Evolutionary conservation across 2,888 invertebrate species (phyloP).

Genomic region (Deroplatys truncata): DNA sequence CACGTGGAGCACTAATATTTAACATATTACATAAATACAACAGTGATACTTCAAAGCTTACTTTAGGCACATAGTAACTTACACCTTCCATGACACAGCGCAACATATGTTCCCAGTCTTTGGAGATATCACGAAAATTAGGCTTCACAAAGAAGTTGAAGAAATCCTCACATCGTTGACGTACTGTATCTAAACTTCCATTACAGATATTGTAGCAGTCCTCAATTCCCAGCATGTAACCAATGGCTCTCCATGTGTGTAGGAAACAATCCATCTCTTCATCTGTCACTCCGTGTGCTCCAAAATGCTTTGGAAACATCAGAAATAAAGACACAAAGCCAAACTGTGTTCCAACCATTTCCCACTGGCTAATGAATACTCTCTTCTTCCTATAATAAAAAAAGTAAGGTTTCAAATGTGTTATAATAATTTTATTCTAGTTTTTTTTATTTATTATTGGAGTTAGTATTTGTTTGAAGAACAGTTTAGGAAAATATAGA

Average conservation of each 20-base stretch:
- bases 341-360: conserved; percentile 52
- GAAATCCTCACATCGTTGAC: conserved; percentile 37
- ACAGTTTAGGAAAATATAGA: too few species aligned
- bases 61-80: conserved; percentile 37
- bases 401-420: neutral
- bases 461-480: too few species aligned
- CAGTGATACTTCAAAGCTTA: conserved; percentile 36
- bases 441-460: too few species aligned
- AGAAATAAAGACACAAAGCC: conserved; percentile 49
- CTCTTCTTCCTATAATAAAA: neutral
- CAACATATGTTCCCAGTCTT: conserved; percentile 46
- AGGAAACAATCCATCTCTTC: conserved; percentile 50
- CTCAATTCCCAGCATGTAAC: conserved; percentile 48
- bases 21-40: conserved; percentile 4
- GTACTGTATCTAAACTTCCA: conserved; percentile 37
- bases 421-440: too few species aligned
- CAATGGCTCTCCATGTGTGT: conserved; percentile 52
- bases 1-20: conserved; percentile 36
- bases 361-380: conserved; percentile 45
- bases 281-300: conserved; percentile 40
- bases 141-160: conserved; percentile 40
- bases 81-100: conserved; percentile 42
- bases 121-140: conserved; percentile 37
- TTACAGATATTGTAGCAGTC: conserved; percentile 28
- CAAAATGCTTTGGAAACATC: conserved; percentile 45